A percentile compares a stretch with the other conserved stretches of the same genome.
These are phyloP conservation scores for Prionailurus viverrinus DNA, from an alignment of 2,113 vertebrate species.

Conservation along the genomic window DNA sequence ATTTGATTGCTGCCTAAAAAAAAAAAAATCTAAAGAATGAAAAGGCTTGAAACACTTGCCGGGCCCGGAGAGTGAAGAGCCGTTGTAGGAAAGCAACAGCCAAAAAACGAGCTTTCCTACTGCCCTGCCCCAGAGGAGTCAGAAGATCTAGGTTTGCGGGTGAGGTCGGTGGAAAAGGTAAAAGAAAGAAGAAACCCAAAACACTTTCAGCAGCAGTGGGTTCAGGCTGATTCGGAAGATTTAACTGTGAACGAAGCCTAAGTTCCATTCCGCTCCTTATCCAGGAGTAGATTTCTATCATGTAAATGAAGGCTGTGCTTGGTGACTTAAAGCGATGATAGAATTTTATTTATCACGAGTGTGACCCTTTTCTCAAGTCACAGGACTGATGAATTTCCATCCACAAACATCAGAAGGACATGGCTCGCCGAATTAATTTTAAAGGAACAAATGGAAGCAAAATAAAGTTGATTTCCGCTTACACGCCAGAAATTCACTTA, in stretches of 20 bases:
- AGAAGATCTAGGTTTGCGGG: neutral
- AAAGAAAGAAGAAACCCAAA: neutral
- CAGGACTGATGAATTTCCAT: neutral
- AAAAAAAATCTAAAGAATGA: neutral
- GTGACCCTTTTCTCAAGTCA: neutral
- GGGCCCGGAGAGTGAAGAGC: neutral
- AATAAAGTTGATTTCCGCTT: neutral
- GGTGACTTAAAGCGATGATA: neutral
- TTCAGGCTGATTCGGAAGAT: neutral
- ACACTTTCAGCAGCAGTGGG: neutral
- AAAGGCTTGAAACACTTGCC: neutral
- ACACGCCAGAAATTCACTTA: neutral
- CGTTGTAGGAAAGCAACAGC: neutral
- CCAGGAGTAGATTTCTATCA: neutral
- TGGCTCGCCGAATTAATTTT: neutral
- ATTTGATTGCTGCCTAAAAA: neutral
- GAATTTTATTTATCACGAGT: slow-evolving; percentile 26
- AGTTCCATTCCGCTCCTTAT: slow-evolving; percentile 8
- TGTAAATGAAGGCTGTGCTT: slow-evolving; percentile 1
- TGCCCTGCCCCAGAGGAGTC: neutral
- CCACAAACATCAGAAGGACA: neutral
- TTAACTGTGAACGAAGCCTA: slow-evolving; percentile 29
- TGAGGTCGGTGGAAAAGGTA: neutral
- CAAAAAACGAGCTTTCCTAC: neutral
- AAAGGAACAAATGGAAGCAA: neutral